Conservation (phyloP, 1,140 invertebrate species). For the Penaeus japonicus region DNA sequence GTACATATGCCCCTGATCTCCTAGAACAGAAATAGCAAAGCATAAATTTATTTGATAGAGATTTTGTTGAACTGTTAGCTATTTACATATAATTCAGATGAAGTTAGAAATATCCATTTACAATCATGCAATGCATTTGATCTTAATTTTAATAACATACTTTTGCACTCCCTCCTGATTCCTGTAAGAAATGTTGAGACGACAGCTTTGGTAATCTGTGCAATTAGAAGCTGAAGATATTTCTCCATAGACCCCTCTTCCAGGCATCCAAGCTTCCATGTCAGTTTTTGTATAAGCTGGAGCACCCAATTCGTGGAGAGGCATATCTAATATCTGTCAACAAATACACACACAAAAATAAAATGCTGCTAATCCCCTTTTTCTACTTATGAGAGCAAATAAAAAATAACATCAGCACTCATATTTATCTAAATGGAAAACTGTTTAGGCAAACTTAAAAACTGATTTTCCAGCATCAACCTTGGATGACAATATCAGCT, state of each 20-base stretch:
- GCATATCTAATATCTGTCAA: conserved; percentile 85
- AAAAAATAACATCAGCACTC: neutral
- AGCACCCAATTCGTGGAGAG: conserved; percentile 88
- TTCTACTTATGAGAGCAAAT: neutral
- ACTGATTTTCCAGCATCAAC: no score
- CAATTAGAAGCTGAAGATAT: conserved; percentile 98
- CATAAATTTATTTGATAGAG: no score
- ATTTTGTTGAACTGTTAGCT: no score
- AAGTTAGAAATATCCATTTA: no score
- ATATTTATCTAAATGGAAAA: no score
- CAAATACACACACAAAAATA: neutral
- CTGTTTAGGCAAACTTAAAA: no score
- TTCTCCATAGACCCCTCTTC: conserved; percentile 84
- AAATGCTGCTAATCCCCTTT: neutral
- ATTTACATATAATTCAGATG: no score
- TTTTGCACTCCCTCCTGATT: conserved; percentile 63
- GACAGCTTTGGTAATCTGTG: conserved; percentile 90
- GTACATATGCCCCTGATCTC: no score
- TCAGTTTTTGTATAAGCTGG: conserved; percentile 95
- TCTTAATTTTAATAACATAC: no score
- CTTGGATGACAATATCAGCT: no score
- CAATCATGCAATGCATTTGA: no score
- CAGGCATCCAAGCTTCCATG: conserved; percentile 97
- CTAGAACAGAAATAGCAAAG: no score
- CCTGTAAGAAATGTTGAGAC: conserved; percentile 82